Evolutionary conservation across 2,113 vertebrate species (phyloP).

Genomic region (Vulpes lagopus): DNA sequence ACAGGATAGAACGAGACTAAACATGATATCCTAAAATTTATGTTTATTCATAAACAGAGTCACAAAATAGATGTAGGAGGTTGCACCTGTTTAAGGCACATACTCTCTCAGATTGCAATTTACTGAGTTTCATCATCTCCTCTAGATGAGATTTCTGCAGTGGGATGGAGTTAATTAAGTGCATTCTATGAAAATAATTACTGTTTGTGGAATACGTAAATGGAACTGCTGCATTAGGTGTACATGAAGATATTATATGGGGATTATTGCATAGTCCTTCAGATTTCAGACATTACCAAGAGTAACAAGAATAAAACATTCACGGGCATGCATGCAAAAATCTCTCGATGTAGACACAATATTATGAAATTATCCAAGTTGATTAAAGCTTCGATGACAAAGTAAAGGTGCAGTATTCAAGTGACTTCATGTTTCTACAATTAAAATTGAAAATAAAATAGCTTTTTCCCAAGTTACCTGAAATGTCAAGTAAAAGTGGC

Average conservation of each 20-base stretch:
- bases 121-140: constrained; percentile 59
- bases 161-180: constrained; percentile 66
- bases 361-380: neutral
- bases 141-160: constrained; percentile 53
- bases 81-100: constrained; percentile 67
- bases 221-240: neutral
- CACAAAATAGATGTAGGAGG: constrained; percentile 70
- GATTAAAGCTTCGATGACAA: neutral
- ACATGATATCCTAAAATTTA: constrained; percentile 64
- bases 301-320: neutral
- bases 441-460: constrained; percentile 41
- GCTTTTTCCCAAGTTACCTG: neutral
- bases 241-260: neutral
- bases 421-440: neutral
- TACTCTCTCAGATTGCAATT: constrained; percentile 68
- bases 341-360: neutral
- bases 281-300: neutral
- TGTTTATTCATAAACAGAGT: constrained; percentile 81
- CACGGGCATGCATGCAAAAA: neutral
- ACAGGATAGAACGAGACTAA: constrained; percentile 49
- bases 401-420: neutral
- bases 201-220: constrained; percentile 5
- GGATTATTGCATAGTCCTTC: neutral
- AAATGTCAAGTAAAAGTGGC: constrained; percentile 33
- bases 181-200: constrained; percentile 68